Conservation (phyloP, 2,113 vertebrate genomes). For the Syngnathoides biaculeatus region DNA sequence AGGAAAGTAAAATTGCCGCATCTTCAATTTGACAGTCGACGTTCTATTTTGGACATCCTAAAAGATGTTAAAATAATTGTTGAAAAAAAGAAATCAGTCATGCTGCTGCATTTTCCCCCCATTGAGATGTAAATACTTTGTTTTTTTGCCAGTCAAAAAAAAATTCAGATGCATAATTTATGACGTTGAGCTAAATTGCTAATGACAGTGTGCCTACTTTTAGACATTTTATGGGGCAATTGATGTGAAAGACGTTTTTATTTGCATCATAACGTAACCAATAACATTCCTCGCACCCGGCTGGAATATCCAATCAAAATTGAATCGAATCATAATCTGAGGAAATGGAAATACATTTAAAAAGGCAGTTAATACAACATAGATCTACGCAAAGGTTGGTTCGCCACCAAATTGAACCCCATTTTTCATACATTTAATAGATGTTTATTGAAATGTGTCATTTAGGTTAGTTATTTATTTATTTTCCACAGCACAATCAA, state of each 20-base stretch:
- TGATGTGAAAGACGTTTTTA: slow-evolving; percentile 2
- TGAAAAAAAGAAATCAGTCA: background rate
- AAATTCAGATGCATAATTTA: slow-evolving; percentile 1
- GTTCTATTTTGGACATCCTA: background rate
- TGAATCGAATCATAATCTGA: background rate
- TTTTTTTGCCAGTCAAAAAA: background rate
- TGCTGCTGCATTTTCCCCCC: background rate
- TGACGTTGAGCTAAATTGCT: slow-evolving; percentile 3
- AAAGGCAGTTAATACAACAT: background rate
- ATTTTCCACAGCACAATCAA: no score
- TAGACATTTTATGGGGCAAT: slow-evolving; percentile 1
- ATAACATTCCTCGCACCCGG: background rate
- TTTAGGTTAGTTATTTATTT: background rate
- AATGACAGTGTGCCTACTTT: slow-evolving; percentile 1
- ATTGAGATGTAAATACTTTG: slow-evolving; percentile 14
- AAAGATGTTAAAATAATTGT: slow-evolving; percentile 12
- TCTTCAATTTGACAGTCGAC: slow-evolving; percentile 2
- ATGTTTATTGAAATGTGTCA: background rate
- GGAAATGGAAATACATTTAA: background rate
- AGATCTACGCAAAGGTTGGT: background rate
- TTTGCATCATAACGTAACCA: background rate
- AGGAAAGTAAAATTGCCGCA: background rate
- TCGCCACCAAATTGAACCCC: background rate
- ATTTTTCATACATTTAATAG: background rate
- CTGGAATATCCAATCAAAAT: background rate